phyloP scores from a whole-genome alignment of 2,797 vertebrate species.

The Cossypha caffra region DNA sequence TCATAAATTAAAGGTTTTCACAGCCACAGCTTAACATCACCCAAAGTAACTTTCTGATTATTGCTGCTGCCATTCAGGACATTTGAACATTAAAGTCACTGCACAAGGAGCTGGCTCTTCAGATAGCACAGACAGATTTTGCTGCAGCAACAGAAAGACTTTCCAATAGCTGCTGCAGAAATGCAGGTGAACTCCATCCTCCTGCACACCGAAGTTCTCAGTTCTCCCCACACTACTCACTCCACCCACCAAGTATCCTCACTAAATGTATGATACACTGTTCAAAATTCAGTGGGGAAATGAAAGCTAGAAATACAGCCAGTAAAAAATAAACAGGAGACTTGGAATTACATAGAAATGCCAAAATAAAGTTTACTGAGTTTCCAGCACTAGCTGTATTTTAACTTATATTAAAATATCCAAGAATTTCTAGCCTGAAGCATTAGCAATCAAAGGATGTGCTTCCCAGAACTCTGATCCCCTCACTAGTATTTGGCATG shows the following conservation, averaged over 20 bases:
- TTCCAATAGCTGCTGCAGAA: background rate
- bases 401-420: background rate
- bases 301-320: background rate
- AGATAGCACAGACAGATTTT: fast-evolving
- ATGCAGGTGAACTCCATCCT: background rate
- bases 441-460: background rate
- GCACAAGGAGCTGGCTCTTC: background rate
- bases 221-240: background rate
- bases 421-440: background rate
- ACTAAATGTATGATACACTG: fast-evolving
- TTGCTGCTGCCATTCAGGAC: background rate
- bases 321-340: background rate
- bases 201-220: background rate
- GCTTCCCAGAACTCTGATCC: background rate
- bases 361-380: background rate
- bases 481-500: background rate
- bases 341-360: background rate
- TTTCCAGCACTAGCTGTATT: background rate
- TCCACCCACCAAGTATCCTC: background rate
- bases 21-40: fast-evolving
- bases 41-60: background rate
- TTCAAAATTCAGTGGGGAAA: background rate
- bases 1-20: background rate
- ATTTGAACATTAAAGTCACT: background rate
- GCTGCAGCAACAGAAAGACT: background rate